Conservation (phyloP, 2,113 vertebrate genomes). For the Eudyptes chrysolophus region DNA sequence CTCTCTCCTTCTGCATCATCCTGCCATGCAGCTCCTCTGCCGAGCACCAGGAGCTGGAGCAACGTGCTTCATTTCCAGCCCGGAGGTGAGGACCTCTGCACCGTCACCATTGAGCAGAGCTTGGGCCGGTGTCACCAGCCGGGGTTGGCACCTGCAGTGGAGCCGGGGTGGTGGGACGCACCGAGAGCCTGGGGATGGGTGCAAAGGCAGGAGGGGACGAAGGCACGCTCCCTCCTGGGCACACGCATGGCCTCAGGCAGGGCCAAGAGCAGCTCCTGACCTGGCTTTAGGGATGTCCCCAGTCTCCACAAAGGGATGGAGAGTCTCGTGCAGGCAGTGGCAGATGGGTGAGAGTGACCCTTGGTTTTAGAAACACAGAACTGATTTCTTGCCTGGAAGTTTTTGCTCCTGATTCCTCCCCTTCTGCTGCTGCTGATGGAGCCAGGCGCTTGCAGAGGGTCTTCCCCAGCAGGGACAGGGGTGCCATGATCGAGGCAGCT, state of each 20-base stretch:
- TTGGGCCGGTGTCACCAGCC: not conserved
- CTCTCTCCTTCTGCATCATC: not conserved
- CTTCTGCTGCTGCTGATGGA: not conserved
- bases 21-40: not conserved
- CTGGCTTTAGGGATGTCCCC: not conserved
- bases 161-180: not conserved
- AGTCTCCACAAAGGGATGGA: not conserved
- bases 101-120: not conserved
- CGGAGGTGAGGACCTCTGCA: not conserved
- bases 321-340: not conserved
- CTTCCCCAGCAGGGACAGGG: not conserved
- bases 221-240: not conserved
- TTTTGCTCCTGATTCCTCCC: not conserved
- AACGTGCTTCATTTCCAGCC: not conserved
- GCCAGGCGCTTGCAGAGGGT: not conserved
- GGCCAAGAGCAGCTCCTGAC: not conserved
- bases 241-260: not conserved
- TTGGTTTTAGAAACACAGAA: not conserved
- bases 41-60: not conserved
- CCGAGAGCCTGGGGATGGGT: fast-evolving
- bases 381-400: not conserved
- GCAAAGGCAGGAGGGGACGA: not conserved
- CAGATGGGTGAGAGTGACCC: not conserved
- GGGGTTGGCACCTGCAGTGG: not conserved
- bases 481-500: not conserved